Evolutionary conservation across 2,797 vertebrate species (phyloP).

Genomic region (Astyanax mexicanus): DNA sequence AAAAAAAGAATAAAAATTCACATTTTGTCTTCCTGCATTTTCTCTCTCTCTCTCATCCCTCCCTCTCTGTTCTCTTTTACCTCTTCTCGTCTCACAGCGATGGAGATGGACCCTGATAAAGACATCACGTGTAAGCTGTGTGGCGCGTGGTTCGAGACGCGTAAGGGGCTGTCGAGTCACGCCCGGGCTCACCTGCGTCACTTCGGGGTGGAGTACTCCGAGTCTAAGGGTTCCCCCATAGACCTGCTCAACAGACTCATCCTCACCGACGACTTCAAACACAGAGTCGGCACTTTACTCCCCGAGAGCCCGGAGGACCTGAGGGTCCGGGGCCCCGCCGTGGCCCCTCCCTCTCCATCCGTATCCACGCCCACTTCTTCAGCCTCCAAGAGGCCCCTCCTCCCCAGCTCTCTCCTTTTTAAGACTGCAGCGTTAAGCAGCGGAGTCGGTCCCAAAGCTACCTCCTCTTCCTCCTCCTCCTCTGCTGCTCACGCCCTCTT

Average conservation of each 20-base stretch:
- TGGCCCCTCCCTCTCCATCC: slow-evolving; percentile 66
- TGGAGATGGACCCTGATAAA: slow-evolving; percentile 88
- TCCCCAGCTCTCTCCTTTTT: slow-evolving; percentile 70
- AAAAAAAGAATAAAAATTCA: no score
- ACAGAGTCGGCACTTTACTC: slow-evolving; percentile 77
- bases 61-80: background rate
- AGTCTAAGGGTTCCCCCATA: slow-evolving; percentile 93
- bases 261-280: slow-evolving; percentile 89
- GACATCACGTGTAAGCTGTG: slow-evolving; percentile 93
- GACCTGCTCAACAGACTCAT: slow-evolving; percentile 91
- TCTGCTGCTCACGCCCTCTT: slow-evolving; percentile 75
- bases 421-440: slow-evolving; percentile 72
- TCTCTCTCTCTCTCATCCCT: slow-evolving; percentile 20
- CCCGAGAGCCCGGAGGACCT: slow-evolving; percentile 72
- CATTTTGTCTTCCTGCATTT: background rate
- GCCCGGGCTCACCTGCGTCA: slow-evolving; percentile 92
- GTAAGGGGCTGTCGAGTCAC: slow-evolving; percentile 93
- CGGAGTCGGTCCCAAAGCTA: slow-evolving; percentile 75
- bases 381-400: slow-evolving; percentile 55
- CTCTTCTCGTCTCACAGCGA: slow-evolving; percentile 25
- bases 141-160: slow-evolving; percentile 94
- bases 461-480: slow-evolving; percentile 80
- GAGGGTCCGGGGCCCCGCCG: slow-evolving; percentile 56
- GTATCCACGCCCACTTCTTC: slow-evolving; percentile 65
- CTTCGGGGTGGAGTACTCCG: slow-evolving; percentile 91